Base-by-base conservation (phyloP, 2,797 vertebrate genomes). In the Eospalax fontanierii region DNA sequence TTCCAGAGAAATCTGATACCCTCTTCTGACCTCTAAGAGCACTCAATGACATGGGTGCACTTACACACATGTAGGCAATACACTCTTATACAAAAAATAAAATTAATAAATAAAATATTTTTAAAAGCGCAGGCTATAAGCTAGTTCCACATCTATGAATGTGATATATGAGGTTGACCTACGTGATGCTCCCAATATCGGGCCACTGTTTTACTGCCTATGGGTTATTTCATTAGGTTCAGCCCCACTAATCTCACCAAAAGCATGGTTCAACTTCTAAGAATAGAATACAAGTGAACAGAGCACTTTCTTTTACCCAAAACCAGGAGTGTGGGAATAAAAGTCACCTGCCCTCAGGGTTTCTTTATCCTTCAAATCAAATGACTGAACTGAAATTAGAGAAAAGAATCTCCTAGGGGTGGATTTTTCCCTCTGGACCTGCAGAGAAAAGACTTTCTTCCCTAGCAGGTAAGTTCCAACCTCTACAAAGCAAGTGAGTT, bases 371-470 rank as follows among this genome's bases (percentile, higher is more conserved):
- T 65, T 76, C 96, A 97, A 97, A 96, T 97, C 97, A 97, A 97
- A 97, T 93, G 94, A 96, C 93, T 94, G 96, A 97, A 40, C 91
- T 96, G 79, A 91, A 87, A 95, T 0, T 90, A 91, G 57, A 97
- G 90, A 96, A 96, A 4, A 84, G 88, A 96, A 19, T 54, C 61
- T 57, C 70, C 22, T 22, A 6, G 11, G 19, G 38, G 28, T 3
- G 6, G 22, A 46, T 75, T 54, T 50, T 73, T 38, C 54, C 84
- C 85, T 89, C 10, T n/a, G 63, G 59, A 71, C 30, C 4, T 15
- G 70, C 22, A 63, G 50, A 95, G 82, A 63, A 75, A 96, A 7
- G 26, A 54, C 83, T 74, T 93, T 93, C 76, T 96, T 84, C 73
- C 87, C 68, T 68, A 85, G 74, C 94, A 97, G 95, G 96, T 96